phyloP scores from a whole-genome alignment of 2,113 vertebrate genomes.

The Rhea pennata region DNA sequence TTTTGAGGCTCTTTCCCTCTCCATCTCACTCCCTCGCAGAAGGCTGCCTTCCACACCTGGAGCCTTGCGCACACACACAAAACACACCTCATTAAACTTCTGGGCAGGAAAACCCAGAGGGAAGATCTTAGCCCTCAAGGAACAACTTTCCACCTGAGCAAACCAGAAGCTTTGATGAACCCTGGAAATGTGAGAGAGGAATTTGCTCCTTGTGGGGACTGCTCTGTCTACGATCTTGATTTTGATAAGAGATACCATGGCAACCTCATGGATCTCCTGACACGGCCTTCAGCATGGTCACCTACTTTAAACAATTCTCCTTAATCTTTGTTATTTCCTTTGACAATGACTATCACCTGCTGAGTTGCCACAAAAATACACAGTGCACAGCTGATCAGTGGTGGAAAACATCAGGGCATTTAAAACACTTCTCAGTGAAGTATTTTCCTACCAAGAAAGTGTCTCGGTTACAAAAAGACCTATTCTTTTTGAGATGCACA shows the following conservation, averaged over 20 bases:
- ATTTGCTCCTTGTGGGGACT: background rate
- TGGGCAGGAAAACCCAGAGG: background rate
- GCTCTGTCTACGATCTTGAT: background rate
- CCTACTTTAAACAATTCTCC: background rate
- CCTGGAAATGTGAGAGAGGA: background rate
- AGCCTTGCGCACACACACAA: background rate
- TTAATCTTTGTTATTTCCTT: background rate
- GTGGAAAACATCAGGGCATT: background rate
- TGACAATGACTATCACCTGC: background rate
- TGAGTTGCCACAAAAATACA: background rate
- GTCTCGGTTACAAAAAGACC: background rate
- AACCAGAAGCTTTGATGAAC: background rate
- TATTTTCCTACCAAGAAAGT: background rate
- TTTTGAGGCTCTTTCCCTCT: background rate
- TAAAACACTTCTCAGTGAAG: background rate
- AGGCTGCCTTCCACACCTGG: background rate
- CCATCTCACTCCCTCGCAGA: background rate
- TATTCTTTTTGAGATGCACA: constrained; percentile 32
- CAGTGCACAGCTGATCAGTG: background rate
- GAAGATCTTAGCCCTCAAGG: background rate
- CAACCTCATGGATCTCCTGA: constrained; percentile 8
- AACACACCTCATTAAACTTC: background rate
- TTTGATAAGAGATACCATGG: background rate
- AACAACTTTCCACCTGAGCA: background rate
- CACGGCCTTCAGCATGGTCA: background rate